These are phyloP conservation scores for Archivesica marissinica DNA, from an alignment of 1,140 invertebrate genomes.

Conservation along the genomic window DNA sequence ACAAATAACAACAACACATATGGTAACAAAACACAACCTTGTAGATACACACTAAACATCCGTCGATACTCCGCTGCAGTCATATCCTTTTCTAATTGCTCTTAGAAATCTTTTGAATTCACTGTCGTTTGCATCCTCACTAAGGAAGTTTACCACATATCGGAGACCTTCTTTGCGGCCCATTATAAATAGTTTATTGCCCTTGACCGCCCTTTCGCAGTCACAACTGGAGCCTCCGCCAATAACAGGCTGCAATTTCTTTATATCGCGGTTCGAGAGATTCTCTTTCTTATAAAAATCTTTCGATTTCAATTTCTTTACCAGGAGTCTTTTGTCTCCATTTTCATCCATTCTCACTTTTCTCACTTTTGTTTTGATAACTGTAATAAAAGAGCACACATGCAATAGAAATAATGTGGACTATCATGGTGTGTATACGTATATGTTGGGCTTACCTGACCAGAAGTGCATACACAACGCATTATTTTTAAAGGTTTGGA, in stretches of 20 bases:
- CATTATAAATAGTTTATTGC: constrained; percentile 50
- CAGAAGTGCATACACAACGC: too few relatives aligned
- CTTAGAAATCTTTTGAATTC: constrained; percentile 48
- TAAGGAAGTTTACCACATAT: constrained; percentile 37
- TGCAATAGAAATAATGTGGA: neutral
- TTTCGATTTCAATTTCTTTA: constrained; percentile 31
- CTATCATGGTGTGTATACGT: neutral
- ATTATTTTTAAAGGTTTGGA: too few relatives aligned
- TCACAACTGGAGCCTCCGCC: constrained; percentile 47
- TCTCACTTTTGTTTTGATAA: constrained; percentile 23
- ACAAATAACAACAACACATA: neutral
- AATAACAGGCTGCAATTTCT: constrained; percentile 44
- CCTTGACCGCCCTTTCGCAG: constrained; percentile 5
- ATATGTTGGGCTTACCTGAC: too few relatives aligned
- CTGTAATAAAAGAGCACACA: constrained; percentile 2
- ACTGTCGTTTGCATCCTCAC: constrained; percentile 47
- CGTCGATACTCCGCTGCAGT: constrained; percentile 9
- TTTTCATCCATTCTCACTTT: constrained; percentile 43
- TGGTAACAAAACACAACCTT: neutral
- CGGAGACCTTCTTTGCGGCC: constrained; percentile 42
- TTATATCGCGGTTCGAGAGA: constrained; percentile 12
- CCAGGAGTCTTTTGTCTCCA: constrained; percentile 37
- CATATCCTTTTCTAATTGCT: constrained; percentile 41
- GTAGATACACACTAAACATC: neutral
- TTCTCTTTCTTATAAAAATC: constrained; percentile 34